Evolutionary conservation across 2,113 vertebrate species (phyloP).

Genomic region (Mobula birostris): DNA sequence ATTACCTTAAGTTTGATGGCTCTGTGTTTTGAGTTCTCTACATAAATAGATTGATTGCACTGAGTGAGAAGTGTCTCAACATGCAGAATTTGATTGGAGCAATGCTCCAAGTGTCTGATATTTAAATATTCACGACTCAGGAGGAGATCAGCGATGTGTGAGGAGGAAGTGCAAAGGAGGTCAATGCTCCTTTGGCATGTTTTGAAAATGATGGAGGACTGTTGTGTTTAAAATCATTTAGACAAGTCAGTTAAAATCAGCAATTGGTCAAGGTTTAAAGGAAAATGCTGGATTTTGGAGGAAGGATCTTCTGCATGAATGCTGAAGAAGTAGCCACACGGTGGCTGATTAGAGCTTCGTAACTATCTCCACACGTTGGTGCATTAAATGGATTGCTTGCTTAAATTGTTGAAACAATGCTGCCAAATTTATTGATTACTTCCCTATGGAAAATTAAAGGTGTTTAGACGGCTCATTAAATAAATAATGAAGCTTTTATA

Average conservation of each 20-base stretch:
- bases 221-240: background rate
- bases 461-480: conserved; percentile 31
- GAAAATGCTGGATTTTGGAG: conserved; percentile 11
- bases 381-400: conserved; percentile 23
- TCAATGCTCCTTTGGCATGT: background rate
- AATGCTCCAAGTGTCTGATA: too few relatives aligned
- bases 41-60: too few relatives aligned
- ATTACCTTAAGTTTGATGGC: too few relatives aligned
- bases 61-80: too few relatives aligned
- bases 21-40: too few relatives aligned
- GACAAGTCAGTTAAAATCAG: background rate
- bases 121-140: too few relatives aligned
- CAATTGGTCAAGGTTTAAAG: background rate
- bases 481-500: conserved; percentile 35
- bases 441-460: conserved; percentile 36
- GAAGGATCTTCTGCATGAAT: background rate
- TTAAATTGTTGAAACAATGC: conserved; percentile 31
- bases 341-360: background rate
- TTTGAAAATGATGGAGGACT: conserved; percentile 24
- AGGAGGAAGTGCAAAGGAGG: background rate
- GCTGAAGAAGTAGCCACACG: background rate
- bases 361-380: background rate
- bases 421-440: conserved; percentile 31
- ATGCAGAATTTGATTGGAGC: too few relatives aligned
- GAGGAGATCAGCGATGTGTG: too few relatives aligned